Base-by-base conservation (phyloP, 2,888 invertebrate species). In the Psylliodes chrysocephalus region DNA sequence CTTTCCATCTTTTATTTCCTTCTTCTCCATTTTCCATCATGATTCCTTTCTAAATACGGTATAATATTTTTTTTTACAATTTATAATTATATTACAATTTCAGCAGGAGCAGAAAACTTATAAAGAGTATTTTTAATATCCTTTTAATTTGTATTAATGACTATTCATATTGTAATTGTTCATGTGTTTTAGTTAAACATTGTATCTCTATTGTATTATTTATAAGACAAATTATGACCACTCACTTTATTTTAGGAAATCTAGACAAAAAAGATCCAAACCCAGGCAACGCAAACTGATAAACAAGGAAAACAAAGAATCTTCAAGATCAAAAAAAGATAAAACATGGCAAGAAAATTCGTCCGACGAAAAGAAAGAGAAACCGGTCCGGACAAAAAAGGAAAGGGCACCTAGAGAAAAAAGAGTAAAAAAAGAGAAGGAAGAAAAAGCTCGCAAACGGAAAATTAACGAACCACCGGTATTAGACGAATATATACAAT, bases 401-500 rank as follows among this genome's bases (percentile, higher is more conserved):
- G 46, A 38, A 35, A 8, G 49, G 60, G 25, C 33, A 56, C 15
- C 66, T 40, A 14, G 44, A 61, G 38, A 6, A 57, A 61, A 30
- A 47, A 54, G 22, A 56, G n/a, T 22, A 33, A 35, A 22, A 25
- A 59, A 38, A 40, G 15, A 25, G 17, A 22, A 47, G 28, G 44
- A 44, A 28, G 42, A 22, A 17, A 55, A 55, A 17, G 35, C 15
- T 28, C 55, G 30, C 2, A 57, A 46, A 38, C 33, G 52, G 17
- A 33, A 47, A 18, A 54, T 47, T 12, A 51, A 62, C 19, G 53
- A 59, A 51, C 70, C 73, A 1, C 63, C 67, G 10, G 66, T 70
- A 44, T 76, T 53, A 78, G 79, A 52, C 71, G 70, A 75, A 6
- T 81, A 83, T 2, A 84, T 86, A 44, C 82, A 84, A 52, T 87